Evolutionary conservation across 2,888 invertebrate species (phyloP).

Genomic region (Yponomeuta sedellus): DNA sequence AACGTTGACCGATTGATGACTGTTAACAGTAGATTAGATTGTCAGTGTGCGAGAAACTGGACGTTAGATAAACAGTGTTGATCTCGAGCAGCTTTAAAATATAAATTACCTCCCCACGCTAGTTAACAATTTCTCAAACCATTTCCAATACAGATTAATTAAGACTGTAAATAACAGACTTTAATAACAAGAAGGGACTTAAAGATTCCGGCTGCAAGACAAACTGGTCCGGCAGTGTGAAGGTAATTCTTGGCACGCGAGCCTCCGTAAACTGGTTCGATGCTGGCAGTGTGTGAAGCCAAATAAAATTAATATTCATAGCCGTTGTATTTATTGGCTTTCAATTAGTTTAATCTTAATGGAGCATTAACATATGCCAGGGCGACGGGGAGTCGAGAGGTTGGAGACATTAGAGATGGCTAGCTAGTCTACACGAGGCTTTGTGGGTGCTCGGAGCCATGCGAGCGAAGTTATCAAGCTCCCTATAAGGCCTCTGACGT

Average conservation of each 20-base stretch:
- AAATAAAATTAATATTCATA: conserved; percentile 77
- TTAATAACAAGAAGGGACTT: neutral
- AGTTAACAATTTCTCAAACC: conserved; percentile 8
- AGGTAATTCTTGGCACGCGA: conserved; percentile 52
- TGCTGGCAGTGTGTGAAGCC: conserved; percentile 49
- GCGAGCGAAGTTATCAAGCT: too few relatives aligned
- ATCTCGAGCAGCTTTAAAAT: neutral
- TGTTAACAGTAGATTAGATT: too few relatives aligned
- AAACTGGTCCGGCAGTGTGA: conserved; percentile 10
- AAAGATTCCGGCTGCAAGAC: conserved; percentile 5
- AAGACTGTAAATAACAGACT: conserved; percentile 10
- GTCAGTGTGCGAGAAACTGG: too few relatives aligned
- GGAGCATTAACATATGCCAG: conserved; percentile 73
- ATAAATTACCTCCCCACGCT: neutral
- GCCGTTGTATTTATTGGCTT: conserved; percentile 76
- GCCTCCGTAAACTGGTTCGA: conserved; percentile 34
- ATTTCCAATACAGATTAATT: conserved; percentile 7
- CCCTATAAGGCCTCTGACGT: too few relatives aligned
- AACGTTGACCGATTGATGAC: too few relatives aligned
- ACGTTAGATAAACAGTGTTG: too few relatives aligned
- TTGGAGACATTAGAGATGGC: too few relatives aligned
- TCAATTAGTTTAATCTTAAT: conserved; percentile 77
- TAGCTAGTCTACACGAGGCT: neutral
- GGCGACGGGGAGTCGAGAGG: conserved; percentile 34
- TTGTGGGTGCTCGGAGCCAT: too few relatives aligned